Percentiles rank a stretch among this genome's conserved stretches.
Evolutionary conservation across 2,113 vertebrate genomes (phyloP).

Genomic region (Hiodon alosoides): DNA sequence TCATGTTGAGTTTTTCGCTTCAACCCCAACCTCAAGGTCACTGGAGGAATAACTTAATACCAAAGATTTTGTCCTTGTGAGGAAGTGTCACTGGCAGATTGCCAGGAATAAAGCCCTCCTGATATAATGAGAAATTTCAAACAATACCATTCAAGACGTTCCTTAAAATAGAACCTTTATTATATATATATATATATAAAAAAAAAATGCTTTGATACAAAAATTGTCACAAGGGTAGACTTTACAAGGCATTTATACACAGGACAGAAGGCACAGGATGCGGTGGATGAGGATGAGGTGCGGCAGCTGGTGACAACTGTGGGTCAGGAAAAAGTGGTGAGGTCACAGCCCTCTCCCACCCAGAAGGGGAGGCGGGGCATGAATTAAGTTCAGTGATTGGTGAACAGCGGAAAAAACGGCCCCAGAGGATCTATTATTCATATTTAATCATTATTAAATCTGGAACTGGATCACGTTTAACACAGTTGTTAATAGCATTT

Average conservation of each 20-base stretch:
- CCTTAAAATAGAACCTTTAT: slow-evolving; percentile 73
- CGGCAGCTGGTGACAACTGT: not conserved
- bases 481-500: not conserved
- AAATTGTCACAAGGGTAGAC: slow-evolving; percentile 57
- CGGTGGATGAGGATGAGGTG: not conserved
- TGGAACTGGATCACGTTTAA: not conserved
- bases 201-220: slow-evolving; percentile 67
- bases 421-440: not conserved
- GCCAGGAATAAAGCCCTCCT: not conserved
- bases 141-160: slow-evolving; percentile 20
- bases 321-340: not conserved
- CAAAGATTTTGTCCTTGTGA: not conserved
- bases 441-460: not conserved
- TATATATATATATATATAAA: slow-evolving; percentile 52
- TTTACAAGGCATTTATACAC: slow-evolving; percentile 56
- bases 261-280: slow-evolving; percentile 22
- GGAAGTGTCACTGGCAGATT: not conserved
- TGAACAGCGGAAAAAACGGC: not conserved
- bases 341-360: not conserved
- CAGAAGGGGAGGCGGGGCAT: not conserved
- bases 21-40: too few relatives aligned
- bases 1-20: too few relatives aligned
- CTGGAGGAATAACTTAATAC: not conserved
- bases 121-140: not conserved
- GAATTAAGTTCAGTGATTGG: not conserved